A percentile compares a stretch with the other conserved stretches of the same genome.
Conservation (phyloP, 1,140 invertebrate genomes). For the Heliconius congener region DNA sequence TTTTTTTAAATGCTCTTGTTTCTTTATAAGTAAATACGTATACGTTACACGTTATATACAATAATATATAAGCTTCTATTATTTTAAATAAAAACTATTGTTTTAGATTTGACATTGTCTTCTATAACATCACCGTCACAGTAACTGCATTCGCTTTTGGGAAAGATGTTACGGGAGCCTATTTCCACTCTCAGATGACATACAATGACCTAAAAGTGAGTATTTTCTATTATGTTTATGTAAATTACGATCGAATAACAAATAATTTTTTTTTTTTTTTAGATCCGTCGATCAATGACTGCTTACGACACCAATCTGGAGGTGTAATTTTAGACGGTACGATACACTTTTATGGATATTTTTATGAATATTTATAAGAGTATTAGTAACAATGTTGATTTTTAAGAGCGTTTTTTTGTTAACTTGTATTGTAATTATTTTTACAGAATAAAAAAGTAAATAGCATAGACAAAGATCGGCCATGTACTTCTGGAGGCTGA, state of each 20-base stretch:
- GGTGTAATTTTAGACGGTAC: background rate
- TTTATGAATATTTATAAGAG: too few species aligned
- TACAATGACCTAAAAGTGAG: background rate
- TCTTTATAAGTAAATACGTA: background rate
- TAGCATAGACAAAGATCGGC: background rate
- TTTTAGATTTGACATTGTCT: background rate
- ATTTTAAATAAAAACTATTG: background rate
- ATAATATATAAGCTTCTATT: background rate
- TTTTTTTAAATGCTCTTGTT: too few species aligned
- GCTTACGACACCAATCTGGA: background rate
- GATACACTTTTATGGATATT: background rate
- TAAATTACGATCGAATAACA: background rate
- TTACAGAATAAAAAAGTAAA: background rate
- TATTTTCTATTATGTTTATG: background rate
- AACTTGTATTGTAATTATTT: background rate
- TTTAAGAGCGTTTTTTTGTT: too few species aligned
- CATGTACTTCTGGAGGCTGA: conserved; percentile 2
- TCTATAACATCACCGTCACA: background rate
- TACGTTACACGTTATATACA: background rate
- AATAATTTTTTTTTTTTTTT: background rate
- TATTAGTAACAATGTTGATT: too few species aligned
- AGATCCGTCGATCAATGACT: background rate
- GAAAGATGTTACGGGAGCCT: background rate
- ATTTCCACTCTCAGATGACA: conserved; percentile 10
- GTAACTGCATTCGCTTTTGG: background rate